Base-by-base conservation (phyloP, 2,888 invertebrate genomes). In the Macrophya annulata region DNA sequence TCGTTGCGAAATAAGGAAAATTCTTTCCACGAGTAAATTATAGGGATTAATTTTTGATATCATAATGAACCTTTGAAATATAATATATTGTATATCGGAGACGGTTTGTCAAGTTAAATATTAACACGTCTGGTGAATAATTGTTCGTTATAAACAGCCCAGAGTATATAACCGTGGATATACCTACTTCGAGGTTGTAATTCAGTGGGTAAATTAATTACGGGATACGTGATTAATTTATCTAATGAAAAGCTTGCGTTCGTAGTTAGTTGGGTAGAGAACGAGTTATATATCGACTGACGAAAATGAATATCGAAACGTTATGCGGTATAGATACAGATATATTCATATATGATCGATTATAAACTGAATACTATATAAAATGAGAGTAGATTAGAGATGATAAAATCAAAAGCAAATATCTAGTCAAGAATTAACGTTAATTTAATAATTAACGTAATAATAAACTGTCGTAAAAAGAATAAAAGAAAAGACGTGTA, bases 181-280 rank as follows among this genome's bases (percentile, higher is more conserved):
- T 43, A 45, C 43, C 71, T 9, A 74, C 43, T 74, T 74, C 21
- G 45, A 74, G 45, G 45, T 45, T 74, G 45, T 74, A 74, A 45
- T 74, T 74, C 74, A 45, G 74, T 74, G 74, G 74, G 43, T 45
- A 45, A 74, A 74, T 74, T 74, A 74, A 74, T 77, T 77, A 77
- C 77, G 77, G 74, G 45, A 74, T 77, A 77, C 37, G 45, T 77
- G 25, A 77, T 77, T 77, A 77, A 77, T 77, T 77, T 55, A 77
- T 74, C 74, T 77, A 77, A 77, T 77, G 77, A 77, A 77, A 77
- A 55, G 77, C 77, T 77, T 55, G 51, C 51, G 77, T 51, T 31
- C 55, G 55, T 31, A 43, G 37, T 6, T 74, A 25, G 74, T 45
- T 45, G 37, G n/a, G 71, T 10, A 8, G n/a, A 55, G 55, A 55